Conservation (phyloP, 2,797 vertebrate genomes). For the Nannoperca australis region DNA sequence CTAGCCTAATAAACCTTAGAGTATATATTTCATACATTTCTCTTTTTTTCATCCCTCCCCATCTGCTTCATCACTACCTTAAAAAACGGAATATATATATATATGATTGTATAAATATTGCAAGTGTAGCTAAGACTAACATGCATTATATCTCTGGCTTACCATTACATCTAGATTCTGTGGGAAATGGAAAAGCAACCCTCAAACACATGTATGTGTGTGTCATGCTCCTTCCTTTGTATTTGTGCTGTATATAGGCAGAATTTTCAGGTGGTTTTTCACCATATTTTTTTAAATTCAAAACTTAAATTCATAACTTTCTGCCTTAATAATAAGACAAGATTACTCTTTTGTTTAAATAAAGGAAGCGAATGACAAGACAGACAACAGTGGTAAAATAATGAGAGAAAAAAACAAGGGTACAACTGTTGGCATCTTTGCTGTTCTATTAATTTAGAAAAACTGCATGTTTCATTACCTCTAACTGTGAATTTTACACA, state of each 20-base stretch:
- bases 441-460: conserved; percentile 34
- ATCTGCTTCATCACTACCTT: conserved; percentile 31
- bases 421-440: conserved; percentile 2
- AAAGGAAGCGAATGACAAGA: not conserved
- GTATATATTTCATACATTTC: conserved; percentile 39
- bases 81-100: conserved; percentile 28
- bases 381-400: conserved; percentile 9
- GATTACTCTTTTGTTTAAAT: not conserved
- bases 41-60: conserved; percentile 10
- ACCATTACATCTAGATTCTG: not conserved
- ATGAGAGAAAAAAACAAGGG: not conserved
- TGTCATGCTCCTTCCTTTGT: not conserved
- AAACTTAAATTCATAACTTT: conserved; percentile 11
- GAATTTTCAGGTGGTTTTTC: not conserved
- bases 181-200: not conserved
- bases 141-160: conserved; percentile 4
- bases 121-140: conserved; percentile 4
- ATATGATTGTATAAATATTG: not conserved
- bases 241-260: not conserved
- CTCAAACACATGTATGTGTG: not conserved
- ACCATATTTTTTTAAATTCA: not conserved
- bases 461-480: conserved; percentile 60
- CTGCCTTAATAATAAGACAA: not conserved
- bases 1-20: conserved; percentile 70
- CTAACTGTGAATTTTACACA: conserved; percentile 54